These are phyloP conservation scores for Sinhomidia bicolor DNA, from an alignment of 2,888 invertebrate species.

Conservation along the genomic window DNA sequence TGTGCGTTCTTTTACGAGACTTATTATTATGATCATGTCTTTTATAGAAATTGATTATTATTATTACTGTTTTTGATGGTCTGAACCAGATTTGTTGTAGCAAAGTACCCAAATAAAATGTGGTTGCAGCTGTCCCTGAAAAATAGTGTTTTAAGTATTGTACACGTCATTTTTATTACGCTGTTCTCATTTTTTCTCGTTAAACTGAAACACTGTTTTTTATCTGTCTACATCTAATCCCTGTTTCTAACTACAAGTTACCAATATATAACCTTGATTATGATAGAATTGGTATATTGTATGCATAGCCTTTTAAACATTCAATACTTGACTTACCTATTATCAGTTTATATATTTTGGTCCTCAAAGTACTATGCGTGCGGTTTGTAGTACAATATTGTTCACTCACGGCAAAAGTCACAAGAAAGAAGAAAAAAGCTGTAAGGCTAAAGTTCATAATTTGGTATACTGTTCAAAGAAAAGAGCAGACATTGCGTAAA, in stretches of 20 bases:
- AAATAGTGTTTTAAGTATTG: neutral
- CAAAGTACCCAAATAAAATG: slow-evolving; percentile 15
- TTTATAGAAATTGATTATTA: neutral
- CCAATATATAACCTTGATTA: neutral
- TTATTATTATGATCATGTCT: neutral
- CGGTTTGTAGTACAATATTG: no score
- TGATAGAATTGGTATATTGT: neutral
- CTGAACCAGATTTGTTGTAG: slow-evolving; percentile 29
- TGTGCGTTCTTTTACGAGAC: neutral
- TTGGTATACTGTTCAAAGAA: neutral
- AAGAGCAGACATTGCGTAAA: neutral
- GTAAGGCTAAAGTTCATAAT: slow-evolving; percentile 16
- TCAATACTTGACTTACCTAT: no score
- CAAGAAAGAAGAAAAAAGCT: no score
- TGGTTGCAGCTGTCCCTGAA: slow-evolving; percentile 32
- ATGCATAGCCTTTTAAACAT: neutral
- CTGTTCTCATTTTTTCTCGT: neutral
- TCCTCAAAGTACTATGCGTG: no score
- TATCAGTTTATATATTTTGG: no score
- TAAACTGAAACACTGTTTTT: neutral
- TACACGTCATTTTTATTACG: neutral
- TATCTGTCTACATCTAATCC: neutral
- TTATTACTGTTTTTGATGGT: neutral
- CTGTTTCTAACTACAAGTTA: neutral
- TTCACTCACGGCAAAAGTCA: no score